Evolutionary conservation across 2,797 vertebrate genomes (phyloP), one percentile per base, ranked within the genome.

Genomic region (Gastrophryne carolinensis): DNA sequence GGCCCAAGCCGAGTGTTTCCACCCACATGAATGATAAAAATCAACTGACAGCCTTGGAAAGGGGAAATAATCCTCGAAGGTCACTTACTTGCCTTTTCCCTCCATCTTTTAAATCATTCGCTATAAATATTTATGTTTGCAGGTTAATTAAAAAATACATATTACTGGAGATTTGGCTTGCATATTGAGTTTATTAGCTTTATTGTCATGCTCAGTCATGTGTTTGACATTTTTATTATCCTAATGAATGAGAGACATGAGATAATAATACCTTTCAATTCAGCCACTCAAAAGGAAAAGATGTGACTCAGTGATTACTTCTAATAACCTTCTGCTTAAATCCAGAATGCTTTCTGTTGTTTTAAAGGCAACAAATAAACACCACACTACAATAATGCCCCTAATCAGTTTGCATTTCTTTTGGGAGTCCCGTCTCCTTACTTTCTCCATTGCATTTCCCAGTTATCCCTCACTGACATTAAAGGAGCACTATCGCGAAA

Each of bases 121-220:
- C 37, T 65, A 75, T 75, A 67, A 75, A 75, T 67, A 75, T 67
- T 75, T 74, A 66, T 57, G 61, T 65, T 56, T 27, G 52, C 60
- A 75, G 39, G 63, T 75, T 75, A 64, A 66, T 65, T 65, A 74
- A 74, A 68, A 66, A 65, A 75, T 75, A 75, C 44, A 67, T 60
- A 75, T 58, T 57, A 65, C 62, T 21, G n/a, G 34, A 34, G 50
- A 57, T 66, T 74, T 74, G 65, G 50, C 50, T 74, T 67, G 54
- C 64, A 67, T 47, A 58, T 67, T 75, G 72, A 58, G 37, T 74
- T 74, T 60, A 73, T 66, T 74, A 57, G 37, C 24, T 34, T 58
- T 66, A 75, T 66, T 75, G 62, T 75, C 62, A 67, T 35, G 41
- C 41, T 67, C 63, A 50, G 62, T 58, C 61, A 57, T 75, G 72